These are phyloP conservation scores for Gnathonemus echidnorhynchus DNA, from an alignment of 2,113 vertebrate genomes.

Conservation along the genomic window DNA sequence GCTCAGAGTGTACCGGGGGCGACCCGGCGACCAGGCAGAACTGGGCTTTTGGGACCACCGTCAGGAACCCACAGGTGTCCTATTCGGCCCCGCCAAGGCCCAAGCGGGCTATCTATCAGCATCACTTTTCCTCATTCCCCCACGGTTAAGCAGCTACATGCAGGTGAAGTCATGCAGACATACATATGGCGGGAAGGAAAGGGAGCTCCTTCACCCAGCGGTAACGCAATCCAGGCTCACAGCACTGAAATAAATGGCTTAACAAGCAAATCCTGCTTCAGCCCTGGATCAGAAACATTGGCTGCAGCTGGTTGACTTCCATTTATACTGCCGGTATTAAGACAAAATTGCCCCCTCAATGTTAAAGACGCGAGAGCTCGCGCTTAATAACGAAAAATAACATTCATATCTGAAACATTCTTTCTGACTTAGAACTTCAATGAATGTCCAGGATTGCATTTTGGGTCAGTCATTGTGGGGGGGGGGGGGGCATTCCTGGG, in stretches of 20 bases:
- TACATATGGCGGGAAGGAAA: neutral
- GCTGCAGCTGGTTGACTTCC: neutral
- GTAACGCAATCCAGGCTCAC: neutral
- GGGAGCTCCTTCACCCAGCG: neutral
- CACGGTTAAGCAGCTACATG: conserved; percentile 10
- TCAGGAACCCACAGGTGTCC: conserved; percentile 1
- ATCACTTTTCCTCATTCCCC: conserved; percentile 15
- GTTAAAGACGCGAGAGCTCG: neutral
- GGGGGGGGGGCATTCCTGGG: neutral
- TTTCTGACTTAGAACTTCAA: neutral
- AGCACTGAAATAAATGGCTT: neutral
- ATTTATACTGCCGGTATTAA: neutral
- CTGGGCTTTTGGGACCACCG: conserved; percentile 5
- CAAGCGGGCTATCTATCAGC: neutral
- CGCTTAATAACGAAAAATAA: neutral
- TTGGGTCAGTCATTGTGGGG: neutral
- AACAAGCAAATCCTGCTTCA: neutral
- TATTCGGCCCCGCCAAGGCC: neutral
- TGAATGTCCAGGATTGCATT: neutral
- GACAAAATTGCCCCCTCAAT: neutral
- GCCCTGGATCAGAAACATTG: neutral
- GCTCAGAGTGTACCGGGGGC: neutral
- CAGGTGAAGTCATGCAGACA: neutral
- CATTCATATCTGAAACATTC: neutral
- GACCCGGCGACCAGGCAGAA: neutral